Evolutionary conservation across 1,140 invertebrate species (phyloP).

Genomic region (Drosophila sechellia): DNA sequence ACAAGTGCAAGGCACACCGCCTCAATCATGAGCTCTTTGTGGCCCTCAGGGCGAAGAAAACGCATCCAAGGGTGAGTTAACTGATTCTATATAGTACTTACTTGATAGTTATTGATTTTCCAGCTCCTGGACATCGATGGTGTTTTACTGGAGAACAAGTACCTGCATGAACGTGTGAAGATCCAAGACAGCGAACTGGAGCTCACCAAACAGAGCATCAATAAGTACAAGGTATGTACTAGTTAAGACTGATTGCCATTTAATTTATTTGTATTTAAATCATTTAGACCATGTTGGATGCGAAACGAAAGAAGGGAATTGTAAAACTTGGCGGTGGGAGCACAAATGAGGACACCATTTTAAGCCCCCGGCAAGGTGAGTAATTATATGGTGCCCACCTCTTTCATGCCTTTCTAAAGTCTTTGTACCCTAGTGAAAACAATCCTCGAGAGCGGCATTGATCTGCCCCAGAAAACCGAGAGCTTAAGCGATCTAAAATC

Average conservation of each 20-base stretch:
- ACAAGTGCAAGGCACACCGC: conserved; percentile 92
- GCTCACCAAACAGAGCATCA: conserved; percentile 89
- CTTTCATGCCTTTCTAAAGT: not conserved
- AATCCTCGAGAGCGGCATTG: conserved; percentile 87
- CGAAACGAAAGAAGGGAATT: conserved; percentile 87
- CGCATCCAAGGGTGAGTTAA: conserved; percentile 77
- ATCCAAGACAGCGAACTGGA: conserved; percentile 92
- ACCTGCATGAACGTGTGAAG: conserved; percentile 92
- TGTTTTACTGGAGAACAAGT: conserved; percentile 93
- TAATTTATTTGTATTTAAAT: not conserved
- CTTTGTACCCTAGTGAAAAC: conserved; percentile 86
- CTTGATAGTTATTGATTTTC: not conserved
- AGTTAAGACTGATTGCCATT: not conserved
- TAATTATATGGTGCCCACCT: not conserved
- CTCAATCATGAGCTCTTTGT: conserved; percentile 93
- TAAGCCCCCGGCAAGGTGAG: conserved; percentile 87
- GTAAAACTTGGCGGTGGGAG: conserved; percentile 86
- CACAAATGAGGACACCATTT: conserved; percentile 85
- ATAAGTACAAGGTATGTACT: conserved; percentile 88
- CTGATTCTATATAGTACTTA: not conserved
- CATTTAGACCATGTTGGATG: conserved; percentile 87
- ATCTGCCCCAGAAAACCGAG: conserved; percentile 89
- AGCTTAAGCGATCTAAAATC: conserved; percentile 90
- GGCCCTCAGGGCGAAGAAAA: conserved; percentile 87
- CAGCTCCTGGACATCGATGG: conserved; percentile 92